Evolutionary conservation across 2,888 invertebrate genomes (phyloP).

Genomic region (Agelastica alni): DNA sequence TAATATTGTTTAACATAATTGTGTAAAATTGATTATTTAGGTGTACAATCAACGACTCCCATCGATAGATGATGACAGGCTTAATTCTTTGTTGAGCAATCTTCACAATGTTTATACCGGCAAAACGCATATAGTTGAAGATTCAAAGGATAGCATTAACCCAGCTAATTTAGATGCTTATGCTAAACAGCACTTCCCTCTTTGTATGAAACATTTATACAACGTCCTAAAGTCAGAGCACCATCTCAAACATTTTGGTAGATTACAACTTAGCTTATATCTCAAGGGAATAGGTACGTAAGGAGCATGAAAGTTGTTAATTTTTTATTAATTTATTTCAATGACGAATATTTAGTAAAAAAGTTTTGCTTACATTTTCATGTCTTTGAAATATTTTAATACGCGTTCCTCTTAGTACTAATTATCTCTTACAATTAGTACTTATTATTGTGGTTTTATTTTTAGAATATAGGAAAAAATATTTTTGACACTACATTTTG

Average conservation of each 20-base stretch:
- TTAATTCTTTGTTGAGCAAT: constrained; percentile 72
- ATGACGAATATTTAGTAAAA: no score
- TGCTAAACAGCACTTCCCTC: constrained; percentile 83
- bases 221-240: constrained; percentile 77
- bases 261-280: constrained; percentile 91
- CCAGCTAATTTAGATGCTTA: constrained; percentile 68
- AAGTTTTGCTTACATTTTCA: no score
- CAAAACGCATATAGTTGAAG: constrained; percentile 68
- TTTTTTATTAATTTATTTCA: no score
- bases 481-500: no score
- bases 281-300: constrained; percentile 72
- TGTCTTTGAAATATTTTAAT: no score
- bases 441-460: no score
- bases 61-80: constrained; percentile 81
- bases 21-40: constrained; percentile 51
- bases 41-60: constrained; percentile 69
- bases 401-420: no score
- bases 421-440: no score
- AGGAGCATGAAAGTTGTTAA: no score
- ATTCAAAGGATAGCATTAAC: constrained; percentile 51
- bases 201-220: constrained; percentile 95
- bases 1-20: neutral
- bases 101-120: constrained; percentile 86
- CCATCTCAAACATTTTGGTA: constrained; percentile 85
- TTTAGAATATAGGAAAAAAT: no score